These are phyloP conservation scores for Riparia riparia DNA, from an alignment of 2,113 vertebrate species.

Conservation along the genomic window DNA sequence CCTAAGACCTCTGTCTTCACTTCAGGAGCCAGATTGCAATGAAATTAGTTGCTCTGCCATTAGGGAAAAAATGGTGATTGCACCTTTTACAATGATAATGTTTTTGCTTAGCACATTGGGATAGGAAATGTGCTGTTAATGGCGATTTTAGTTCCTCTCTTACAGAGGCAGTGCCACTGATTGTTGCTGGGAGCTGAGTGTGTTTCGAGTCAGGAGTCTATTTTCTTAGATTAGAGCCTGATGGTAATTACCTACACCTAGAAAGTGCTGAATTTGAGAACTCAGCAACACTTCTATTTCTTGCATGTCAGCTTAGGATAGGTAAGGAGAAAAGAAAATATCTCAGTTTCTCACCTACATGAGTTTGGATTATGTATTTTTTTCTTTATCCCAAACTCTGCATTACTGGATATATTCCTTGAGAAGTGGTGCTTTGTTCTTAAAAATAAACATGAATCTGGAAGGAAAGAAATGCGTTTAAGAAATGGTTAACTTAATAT, in stretches of 20 bases:
- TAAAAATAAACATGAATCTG: neutral
- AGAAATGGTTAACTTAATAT: neutral
- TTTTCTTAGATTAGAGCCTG: neutral
- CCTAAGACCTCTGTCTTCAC: neutral
- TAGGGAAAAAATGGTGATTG: neutral
- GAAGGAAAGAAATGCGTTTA: neutral
- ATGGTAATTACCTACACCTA: neutral
- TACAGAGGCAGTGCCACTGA: neutral
- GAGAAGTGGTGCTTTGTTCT: neutral
- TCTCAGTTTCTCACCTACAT: neutral
- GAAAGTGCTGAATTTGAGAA: neutral
- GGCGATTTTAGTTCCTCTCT: neutral
- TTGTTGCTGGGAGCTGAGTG: neutral
- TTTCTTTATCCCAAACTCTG: neutral
- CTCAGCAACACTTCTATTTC: neutral
- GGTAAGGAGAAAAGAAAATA: neutral
- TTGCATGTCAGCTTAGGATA: neutral
- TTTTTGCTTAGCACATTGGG: neutral
- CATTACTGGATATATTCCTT: neutral
- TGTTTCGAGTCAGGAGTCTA: neutral
- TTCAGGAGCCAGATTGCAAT: neutral
- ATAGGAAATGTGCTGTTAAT: neutral
- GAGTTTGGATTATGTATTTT: neutral
- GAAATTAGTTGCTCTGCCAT: neutral
- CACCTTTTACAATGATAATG: neutral